Conservation (phyloP, 2,888 invertebrate genomes). For the Mesochorus sp. region DNA sequence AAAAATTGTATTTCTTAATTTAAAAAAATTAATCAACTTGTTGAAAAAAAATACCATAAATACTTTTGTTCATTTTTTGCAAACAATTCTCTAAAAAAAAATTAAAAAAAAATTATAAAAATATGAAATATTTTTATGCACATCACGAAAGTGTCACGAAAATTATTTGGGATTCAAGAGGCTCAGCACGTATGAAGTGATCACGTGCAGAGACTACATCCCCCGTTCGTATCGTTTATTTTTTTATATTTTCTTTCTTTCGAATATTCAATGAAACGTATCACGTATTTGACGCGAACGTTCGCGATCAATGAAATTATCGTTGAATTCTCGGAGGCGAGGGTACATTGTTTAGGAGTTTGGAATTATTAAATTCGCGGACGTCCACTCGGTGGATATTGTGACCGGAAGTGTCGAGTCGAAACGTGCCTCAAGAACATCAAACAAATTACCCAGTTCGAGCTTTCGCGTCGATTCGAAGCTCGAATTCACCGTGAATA, state of each 20-base stretch:
- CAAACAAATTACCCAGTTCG: too few species aligned
- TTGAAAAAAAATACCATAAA: too few species aligned
- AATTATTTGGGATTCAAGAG: conserved; percentile 75
- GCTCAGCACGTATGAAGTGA: conserved; percentile 36
- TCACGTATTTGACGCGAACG: conserved; percentile 7
- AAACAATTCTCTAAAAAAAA: conserved; percentile 16
- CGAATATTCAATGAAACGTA: background rate
- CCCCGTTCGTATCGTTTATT: background rate
- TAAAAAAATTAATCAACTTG: too few species aligned
- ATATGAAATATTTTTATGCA: conserved; percentile 65
- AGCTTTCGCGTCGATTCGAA: too few species aligned
- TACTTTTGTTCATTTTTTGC: conserved; percentile 28
- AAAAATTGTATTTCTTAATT: too few species aligned
- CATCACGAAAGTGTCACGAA: conserved; percentile 69
- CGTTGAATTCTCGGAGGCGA: background rate
- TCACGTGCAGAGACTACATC: conserved; percentile 31
- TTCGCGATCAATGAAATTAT: conserved; percentile 18
- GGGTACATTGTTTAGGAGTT: conserved; percentile 7
- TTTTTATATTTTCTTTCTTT: conserved; percentile 1
- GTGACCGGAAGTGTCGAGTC: too few species aligned
- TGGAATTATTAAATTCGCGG: too few species aligned
- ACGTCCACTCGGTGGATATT: too few species aligned
- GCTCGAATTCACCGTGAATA: too few species aligned
- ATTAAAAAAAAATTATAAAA: background rate
- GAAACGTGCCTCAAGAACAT: too few species aligned